Percentiles rank a stretch among this genome's conserved stretches.
phyloP scores from a whole-genome alignment of 1,140 invertebrate genomes.

The Dendroctonus valens region DNA sequence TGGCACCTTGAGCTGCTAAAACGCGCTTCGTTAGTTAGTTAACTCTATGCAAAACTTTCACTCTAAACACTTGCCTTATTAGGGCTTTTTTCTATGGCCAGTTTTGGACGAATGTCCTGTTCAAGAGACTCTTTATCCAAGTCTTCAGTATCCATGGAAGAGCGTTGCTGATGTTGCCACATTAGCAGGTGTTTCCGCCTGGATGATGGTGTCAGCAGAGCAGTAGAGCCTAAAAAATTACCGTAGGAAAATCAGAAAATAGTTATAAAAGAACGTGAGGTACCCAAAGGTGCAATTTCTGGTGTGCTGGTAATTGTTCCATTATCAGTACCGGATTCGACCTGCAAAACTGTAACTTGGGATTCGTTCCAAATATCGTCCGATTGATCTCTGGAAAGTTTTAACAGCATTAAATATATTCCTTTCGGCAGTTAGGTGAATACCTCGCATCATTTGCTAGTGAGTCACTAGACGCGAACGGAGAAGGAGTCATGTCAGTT shows the following conservation, averaged over 20 bases:
- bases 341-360: constrained; percentile 76
- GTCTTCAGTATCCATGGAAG: constrained; percentile 79
- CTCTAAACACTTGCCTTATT: no score
- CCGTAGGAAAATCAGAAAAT: neutral
- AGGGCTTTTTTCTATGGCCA: constrained; percentile 23
- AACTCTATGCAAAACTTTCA: no score
- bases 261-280: constrained; percentile 48
- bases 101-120: constrained; percentile 43
- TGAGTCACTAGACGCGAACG: constrained; percentile 78
- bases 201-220: constrained; percentile 71
- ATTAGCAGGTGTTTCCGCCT: constrained; percentile 71
- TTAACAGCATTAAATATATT: constrained; percentile 7
- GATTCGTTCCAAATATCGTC: constrained; percentile 86
- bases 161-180: constrained; percentile 78
- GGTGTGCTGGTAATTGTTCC: constrained; percentile 60
- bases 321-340: constrained; percentile 66
- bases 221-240: constrained; percentile 47
- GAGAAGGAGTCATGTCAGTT: constrained; percentile 56
- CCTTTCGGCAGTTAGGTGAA: neutral
- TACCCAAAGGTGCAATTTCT: constrained; percentile 59
- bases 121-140: constrained; percentile 67
- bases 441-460: constrained; percentile 67
- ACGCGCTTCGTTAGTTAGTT: neutral
- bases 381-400: constrained; percentile 67
- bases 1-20: constrained; percentile 13